Evolutionary conservation across 2,113 vertebrate species (phyloP), one percentile per base, ranked within the genome.

Genomic region (Naja naja): DNA sequence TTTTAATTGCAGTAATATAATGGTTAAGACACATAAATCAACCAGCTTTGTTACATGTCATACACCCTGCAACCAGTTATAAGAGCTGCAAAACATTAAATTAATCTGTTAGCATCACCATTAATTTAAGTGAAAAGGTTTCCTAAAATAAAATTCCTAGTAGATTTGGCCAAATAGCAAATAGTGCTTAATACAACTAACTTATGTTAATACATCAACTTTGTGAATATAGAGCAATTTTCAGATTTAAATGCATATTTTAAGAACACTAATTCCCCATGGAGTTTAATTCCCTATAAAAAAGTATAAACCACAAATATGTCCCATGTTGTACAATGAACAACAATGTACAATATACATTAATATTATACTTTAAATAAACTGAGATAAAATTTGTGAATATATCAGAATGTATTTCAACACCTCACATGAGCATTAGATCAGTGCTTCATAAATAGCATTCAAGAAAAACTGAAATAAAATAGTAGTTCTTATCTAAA

Each of bases 181-280:
- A 87, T 90, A 87, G 4, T 69, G 60, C 30, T 16, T 16, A 69
- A 69, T 69, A 69, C 12, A 69, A 69, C 4, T 69, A 69, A n/a
- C 4, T 3, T 34, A 20, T 53, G n/a, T 22, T 39, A 88, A 74
- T 54, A 69, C 23, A 88, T 64, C 30, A 18, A 53, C 18, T 56
- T 92, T 64, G 34, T 88, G 56, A 30, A 88, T 69, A n/a, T 39
- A 87, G 45, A 96, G 94, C 91, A 54, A 93, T 95, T 97, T 97
- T 94, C 89, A 0, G 88, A 95, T 95, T 96, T 95, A 74, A 96
- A 91, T 64, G 90, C 23, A 93, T 91, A 94, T 92, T 94, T 91
- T 2, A 85, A 94, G 94, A 95, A 96, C 94, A 55, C 95, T 91
- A 96, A 95, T 94, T 92, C 90, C 93, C 91, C 94, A 89, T 87